Percentiles rank a stretch among this genome's conserved stretches.
These are phyloP conservation scores for Anguilla marmorata DNA, from an alignment of 2,797 vertebrate species.

Conservation along the genomic window DNA sequence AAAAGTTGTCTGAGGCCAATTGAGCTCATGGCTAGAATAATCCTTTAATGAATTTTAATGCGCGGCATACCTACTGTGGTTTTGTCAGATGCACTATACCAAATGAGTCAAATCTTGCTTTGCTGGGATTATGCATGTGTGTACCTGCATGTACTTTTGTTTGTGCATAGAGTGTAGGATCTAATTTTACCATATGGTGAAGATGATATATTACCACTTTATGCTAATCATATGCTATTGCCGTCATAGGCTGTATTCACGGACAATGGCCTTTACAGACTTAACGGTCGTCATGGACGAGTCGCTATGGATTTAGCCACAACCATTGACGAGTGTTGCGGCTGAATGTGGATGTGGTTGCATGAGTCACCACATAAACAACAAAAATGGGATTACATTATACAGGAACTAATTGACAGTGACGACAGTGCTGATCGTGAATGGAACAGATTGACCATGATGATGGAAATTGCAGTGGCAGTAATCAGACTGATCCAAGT, in stretches of 20 bases:
- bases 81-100: not conserved
- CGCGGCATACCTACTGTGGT: not conserved
- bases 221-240: not conserved
- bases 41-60: not conserved
- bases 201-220: not conserved
- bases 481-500: not conserved
- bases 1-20: not conserved
- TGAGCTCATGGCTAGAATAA: not conserved
- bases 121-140: not conserved
- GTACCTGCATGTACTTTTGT: not conserved
- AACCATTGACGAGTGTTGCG: not conserved
- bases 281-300: not conserved
- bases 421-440: not conserved
- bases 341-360: not conserved
- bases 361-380: not conserved
- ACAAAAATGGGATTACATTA: not conserved
- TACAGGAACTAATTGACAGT: not conserved
- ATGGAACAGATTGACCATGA: not conserved
- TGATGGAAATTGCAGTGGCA: not conserved
- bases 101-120: not conserved
- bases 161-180: not conserved
- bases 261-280: no score
- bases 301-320: not conserved
- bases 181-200: not conserved
- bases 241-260: not conserved